A percentile compares a stretch with the other conserved stretches of the same genome.
phyloP scores from a whole-genome alignment of 2,797 vertebrate species.

The Danio kyathit region DNA sequence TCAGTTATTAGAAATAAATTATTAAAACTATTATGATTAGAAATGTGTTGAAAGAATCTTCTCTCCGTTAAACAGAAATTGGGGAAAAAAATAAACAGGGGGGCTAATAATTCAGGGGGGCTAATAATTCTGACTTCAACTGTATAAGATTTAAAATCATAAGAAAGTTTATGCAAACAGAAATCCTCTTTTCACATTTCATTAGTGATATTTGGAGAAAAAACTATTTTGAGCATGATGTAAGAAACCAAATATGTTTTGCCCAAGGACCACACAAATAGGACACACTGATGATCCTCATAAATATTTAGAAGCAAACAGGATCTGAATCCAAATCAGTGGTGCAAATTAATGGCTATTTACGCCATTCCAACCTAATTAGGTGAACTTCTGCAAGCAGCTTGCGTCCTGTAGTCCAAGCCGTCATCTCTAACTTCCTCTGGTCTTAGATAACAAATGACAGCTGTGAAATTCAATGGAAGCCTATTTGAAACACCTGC shows the following conservation, averaged over 20 bases:
- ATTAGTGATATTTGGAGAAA: neutral
- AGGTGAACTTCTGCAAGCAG: slow-evolving; percentile 28
- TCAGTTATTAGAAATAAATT: too few relatives aligned
- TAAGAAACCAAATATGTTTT: neutral
- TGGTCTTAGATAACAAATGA: slow-evolving; percentile 62
- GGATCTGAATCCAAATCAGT: slow-evolving; percentile 12
- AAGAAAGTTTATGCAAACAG: neutral
- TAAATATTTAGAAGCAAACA: slow-evolving; percentile 32
- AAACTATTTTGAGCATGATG: neutral
- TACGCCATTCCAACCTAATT: slow-evolving; percentile 53
- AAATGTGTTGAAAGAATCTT: too few relatives aligned
- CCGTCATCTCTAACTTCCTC: slow-evolving; percentile 40
- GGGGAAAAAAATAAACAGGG: too few relatives aligned
- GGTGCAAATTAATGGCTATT: slow-evolving; percentile 48
- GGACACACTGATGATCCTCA: slow-evolving; percentile 3
- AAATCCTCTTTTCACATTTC: slow-evolving; percentile 3
- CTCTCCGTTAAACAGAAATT: too few relatives aligned
- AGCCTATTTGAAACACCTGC: slow-evolving; percentile 58
- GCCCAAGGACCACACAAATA: neutral
- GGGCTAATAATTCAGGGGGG: too few relatives aligned
- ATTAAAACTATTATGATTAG: too few relatives aligned
- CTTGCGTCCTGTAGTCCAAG: slow-evolving; percentile 41
- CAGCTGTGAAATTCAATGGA: slow-evolving; percentile 54
- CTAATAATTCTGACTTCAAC: too few relatives aligned
- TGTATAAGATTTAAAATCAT: neutral